phyloP scores from a whole-genome alignment of 2,888 invertebrate species.

The Callyntrura guangdongensis region DNA sequence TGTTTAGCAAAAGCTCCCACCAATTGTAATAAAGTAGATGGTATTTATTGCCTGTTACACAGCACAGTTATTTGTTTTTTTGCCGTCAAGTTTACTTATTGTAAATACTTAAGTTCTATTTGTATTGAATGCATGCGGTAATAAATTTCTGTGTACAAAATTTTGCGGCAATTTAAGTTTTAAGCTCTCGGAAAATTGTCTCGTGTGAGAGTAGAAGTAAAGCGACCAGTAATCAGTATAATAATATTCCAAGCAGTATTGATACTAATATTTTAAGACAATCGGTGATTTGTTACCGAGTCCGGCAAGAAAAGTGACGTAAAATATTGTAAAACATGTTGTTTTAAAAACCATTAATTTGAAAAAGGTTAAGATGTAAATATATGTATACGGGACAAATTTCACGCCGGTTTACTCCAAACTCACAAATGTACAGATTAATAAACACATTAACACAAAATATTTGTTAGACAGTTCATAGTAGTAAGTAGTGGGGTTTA shows the following conservation, averaged over 20 bases:
- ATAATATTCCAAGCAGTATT: not conserved
- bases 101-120: not conserved
- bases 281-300: not conserved
- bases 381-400: too few relatives aligned
- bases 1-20: slow-evolving; percentile 39
- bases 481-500: too few relatives aligned
- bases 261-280: not conserved
- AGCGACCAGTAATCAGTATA: not conserved
- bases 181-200: not conserved
- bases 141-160: not conserved
- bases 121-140: not conserved
- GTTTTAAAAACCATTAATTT: too few relatives aligned
- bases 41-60: not conserved
- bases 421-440: too few relatives aligned
- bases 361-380: too few relatives aligned
- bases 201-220: not conserved
- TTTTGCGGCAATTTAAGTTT: not conserved
- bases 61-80: not conserved
- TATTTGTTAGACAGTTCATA: too few relatives aligned
- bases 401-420: too few relatives aligned
- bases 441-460: too few relatives aligned
- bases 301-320: not conserved
- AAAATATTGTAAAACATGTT: too few relatives aligned
- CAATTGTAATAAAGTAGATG: slow-evolving; percentile 29
- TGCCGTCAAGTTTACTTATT: too few relatives aligned